Conservation (phyloP, 2,113 vertebrate genomes). For the Dromas ardeola region DNA sequence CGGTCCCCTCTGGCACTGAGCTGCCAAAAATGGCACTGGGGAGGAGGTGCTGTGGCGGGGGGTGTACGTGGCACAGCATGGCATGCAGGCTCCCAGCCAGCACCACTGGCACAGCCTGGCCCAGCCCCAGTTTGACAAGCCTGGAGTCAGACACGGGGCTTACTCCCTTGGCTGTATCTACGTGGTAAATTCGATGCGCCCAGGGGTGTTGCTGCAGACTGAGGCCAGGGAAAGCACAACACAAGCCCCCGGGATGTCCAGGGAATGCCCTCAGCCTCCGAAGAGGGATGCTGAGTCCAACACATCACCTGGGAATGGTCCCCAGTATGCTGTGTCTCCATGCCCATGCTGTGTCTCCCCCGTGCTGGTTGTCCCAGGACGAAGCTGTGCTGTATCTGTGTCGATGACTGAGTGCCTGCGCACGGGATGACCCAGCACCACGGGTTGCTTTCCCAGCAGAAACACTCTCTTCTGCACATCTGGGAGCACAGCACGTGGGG, state of each 20-base stretch:
- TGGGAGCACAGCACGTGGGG: rapidly evolving
- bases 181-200: rapidly evolving
- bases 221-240: not conserved
- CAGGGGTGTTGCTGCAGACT: not conserved
- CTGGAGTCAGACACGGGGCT: rapidly evolving
- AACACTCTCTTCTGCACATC: not conserved
- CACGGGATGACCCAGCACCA: rapidly evolving
- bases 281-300: not conserved
- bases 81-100: not conserved
- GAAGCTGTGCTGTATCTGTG: not conserved
- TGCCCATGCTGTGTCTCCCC: not conserved
- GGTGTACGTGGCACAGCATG: rapidly evolving
- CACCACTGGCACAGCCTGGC: not conserved
- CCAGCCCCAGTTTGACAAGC: not conserved
- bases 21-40: not conserved
- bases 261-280: not conserved
- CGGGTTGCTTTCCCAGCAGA: not conserved
- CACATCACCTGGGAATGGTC: not conserved
- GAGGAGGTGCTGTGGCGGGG: not conserved
- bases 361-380: not conserved
- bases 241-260: rapidly evolving
- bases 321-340: not conserved
- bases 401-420: rapidly evolving
- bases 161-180: rapidly evolving
- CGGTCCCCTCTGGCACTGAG: rapidly evolving